Evolutionary conservation across 2,888 invertebrate species (phyloP), one percentile per base, ranked within the genome.

Genomic region (Apotomis capreana): DNA sequence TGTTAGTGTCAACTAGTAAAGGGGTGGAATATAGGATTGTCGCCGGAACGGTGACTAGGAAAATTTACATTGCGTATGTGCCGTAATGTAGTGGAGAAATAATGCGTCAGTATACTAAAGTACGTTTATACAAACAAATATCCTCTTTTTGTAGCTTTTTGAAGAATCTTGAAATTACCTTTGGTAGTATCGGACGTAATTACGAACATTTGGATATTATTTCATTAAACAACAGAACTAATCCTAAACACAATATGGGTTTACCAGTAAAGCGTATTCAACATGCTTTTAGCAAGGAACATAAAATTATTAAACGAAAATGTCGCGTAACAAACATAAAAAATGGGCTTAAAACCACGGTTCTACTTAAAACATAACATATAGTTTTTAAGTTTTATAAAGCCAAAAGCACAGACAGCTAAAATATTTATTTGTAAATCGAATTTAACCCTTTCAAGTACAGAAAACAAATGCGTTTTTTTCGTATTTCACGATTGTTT

Each of bases 21-120:
- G 74, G 70, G 82, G 74, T 82, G 74, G 79, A 84, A 83, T 88
- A 81, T 88, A 91, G 91, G 90, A 90, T 88, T 92, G 92, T 92
- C 92, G 92, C 92, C 92, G 87, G 84, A 79, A 84, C 81, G 81
- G 87, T 92, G 92, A 92, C 92, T 92, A 84, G 92, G 87, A 85
- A 62, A 71, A 85, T 89, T 89, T 90, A 79, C 80, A 78, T 81
- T 78, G 81, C 83, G 84, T 88, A 84, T 85, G 81, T 75, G 62
- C 67, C 67, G 62, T 71, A 71, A 71, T 71, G 71, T 83, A 81
- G 81, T 80, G 77, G 77, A 76, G 77, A 75, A 80, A 82, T 85
- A 87, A 86, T 85, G 82, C 74, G 82, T 81, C 78, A 76, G 74
- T 76, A 76, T 44, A 26, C n/a, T 57, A 46, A 57, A 46, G 65